Conservation (phyloP, 2,113 vertebrate species). For the Rhinoderma darwinii region DNA sequence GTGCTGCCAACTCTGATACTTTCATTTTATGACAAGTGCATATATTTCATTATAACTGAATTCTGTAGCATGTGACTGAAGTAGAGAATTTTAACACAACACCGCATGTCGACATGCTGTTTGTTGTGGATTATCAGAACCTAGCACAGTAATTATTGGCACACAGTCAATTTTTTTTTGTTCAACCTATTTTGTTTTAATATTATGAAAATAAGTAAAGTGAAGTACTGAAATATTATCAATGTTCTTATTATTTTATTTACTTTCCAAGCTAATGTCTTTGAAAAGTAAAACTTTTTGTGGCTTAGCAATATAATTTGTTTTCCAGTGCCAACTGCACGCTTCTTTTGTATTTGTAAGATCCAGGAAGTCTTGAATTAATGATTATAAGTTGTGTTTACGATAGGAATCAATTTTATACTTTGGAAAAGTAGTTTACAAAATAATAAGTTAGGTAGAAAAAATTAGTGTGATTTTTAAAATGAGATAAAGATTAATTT, state of each 20-base stretch:
- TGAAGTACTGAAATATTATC: not conserved
- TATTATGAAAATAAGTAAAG: not conserved
- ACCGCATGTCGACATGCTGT: not conserved
- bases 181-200: not conserved
- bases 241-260: conserved; percentile 14
- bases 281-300: conserved; percentile 22
- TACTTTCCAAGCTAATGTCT: not conserved
- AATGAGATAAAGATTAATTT: not conserved
- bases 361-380: not conserved
- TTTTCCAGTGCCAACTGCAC: not conserved
- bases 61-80: not conserved
- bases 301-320: conserved; percentile 6
- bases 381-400: conserved; percentile 20
- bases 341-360: not conserved
- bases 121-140: not conserved
- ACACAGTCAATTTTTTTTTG: not conserved
- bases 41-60: not conserved
- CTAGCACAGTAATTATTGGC: not conserved
- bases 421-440: not conserved
- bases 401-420: not conserved
- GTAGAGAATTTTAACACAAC: not conserved
- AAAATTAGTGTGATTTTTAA: not conserved
- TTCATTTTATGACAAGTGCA: not conserved
- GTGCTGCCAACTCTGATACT: not conserved
- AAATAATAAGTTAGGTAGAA: not conserved